Evolutionary conservation across 1,140 invertebrate genomes (phyloP).

Genomic region (Diprion similis): DNA sequence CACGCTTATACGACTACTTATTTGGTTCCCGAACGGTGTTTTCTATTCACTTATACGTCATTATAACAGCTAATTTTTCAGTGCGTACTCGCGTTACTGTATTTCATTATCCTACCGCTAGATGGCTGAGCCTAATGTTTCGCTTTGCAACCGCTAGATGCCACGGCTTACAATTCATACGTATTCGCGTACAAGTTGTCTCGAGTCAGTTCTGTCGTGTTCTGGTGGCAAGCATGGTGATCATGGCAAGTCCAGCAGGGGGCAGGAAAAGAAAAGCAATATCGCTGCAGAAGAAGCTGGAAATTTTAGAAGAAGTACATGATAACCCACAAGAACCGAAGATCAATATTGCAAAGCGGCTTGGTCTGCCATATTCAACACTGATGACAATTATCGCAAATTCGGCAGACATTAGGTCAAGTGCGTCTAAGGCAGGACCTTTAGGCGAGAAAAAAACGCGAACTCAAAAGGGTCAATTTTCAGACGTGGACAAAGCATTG

Average conservation of each 20-base stretch:
- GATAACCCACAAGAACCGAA: not conserved
- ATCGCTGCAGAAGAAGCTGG: not conserved
- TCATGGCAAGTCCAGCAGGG: not conserved
- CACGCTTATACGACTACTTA: not conserved
- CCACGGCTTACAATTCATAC: not conserved
- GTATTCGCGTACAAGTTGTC: not conserved
- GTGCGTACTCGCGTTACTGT: too few species aligned
- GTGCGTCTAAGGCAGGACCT: not conserved
- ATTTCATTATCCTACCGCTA: too few species aligned
- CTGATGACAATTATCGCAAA: not conserved
- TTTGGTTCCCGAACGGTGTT: not conserved
- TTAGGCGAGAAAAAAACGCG: not conserved
- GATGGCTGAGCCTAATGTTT: too few species aligned
- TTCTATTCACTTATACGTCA: not conserved
- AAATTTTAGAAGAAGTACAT: not conserved
- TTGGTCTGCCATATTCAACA: not conserved
- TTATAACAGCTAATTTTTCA: too few species aligned
- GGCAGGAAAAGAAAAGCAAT: not conserved
- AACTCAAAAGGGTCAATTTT: conserved; percentile 24
- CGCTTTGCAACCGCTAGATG: too few species aligned
- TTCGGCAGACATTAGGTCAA: not conserved
- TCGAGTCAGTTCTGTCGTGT: not conserved
- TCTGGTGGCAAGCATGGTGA: not conserved
- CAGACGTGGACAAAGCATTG: conserved; percentile 31
- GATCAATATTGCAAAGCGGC: not conserved